These are phyloP conservation scores for Urechis unicinctus DNA, from an alignment of 2,888 invertebrate species.

Conservation along the genomic window DNA sequence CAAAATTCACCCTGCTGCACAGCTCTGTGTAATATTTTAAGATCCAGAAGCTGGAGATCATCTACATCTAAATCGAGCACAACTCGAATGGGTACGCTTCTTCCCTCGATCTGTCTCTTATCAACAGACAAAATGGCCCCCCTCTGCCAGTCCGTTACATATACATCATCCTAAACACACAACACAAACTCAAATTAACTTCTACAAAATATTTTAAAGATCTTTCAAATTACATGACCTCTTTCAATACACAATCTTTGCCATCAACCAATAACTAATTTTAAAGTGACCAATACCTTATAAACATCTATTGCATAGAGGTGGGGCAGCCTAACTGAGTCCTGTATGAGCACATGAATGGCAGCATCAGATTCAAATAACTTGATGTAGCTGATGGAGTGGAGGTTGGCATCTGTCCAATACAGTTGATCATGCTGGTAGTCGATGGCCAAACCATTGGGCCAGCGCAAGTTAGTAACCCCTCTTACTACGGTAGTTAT, in stretches of 20 bases:
- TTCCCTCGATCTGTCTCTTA: too few species aligned
- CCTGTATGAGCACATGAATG: constrained; percentile 56
- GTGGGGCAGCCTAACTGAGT: constrained; percentile 56
- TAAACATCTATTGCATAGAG: constrained; percentile 81
- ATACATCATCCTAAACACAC: constrained; percentile 61
- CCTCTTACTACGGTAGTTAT: constrained; percentile 44
- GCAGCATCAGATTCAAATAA: constrained; percentile 59
- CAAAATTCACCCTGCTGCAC: too few species aligned
- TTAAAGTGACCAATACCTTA: constrained; percentile 60
- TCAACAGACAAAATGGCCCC: too few species aligned
- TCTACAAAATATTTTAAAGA: too few species aligned
- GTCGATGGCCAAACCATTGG: constrained; percentile 81
- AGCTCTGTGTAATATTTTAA: constrained; percentile 56
- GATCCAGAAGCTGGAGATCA: too few species aligned
- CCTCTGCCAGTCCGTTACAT: constrained; percentile 79
- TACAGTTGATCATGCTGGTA: constrained; percentile 73
- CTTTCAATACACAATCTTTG: not conserved
- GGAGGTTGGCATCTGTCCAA: constrained; percentile 79
- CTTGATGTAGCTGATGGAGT: constrained; percentile 73
- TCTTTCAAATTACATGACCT: too few species aligned
- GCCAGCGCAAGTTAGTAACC: constrained; percentile 68
- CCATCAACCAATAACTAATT: not conserved
- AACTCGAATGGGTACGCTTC: too few species aligned
- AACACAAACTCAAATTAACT: too few species aligned
- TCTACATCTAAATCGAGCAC: too few species aligned